Evolutionary conservation across 2,888 invertebrate species (phyloP), one percentile per base, ranked within the genome.

Genomic region (Alcis repandata): DNA sequence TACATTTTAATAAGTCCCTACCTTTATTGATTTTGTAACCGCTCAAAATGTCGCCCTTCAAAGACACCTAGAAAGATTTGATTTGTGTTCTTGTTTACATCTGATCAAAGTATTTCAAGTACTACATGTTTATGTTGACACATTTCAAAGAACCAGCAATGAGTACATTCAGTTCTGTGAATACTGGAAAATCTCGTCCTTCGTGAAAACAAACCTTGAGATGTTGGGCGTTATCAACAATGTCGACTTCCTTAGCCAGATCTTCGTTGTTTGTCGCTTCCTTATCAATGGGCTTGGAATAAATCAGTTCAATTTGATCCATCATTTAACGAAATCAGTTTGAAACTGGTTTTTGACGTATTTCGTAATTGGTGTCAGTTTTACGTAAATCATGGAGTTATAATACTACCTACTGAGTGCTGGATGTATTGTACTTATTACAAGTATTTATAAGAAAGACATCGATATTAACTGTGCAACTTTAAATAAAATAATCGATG

Each of bases 1-100:
- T n/a, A n/a, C n/a, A n/a, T n/a, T n/a, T n/a, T n/a, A n/a, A n/a
- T n/a, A n/a, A n/a, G n/a, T n/a, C n/a, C n/a, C n/a, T n/a, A n/a
- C n/a, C n/a, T n/a, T n/a, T n/a, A 19, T 10, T 10, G 9, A 2
- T 43, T 43, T 17, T 43, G 2, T 0, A 43, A 43, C 2, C 17
- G 20, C 11, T 43, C 19, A 11, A 11, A n/a, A 43, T 2, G 4
- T 43, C 10, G 19, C 11, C 38, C 43, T 43, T 49, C 51, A 32
- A 48, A 1, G 7, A 19, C 6, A 9, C 7, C 53, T 40, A 53
- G 40, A 53, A 40, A 53, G 27, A 53, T 40, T 40, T 51, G 20
- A 38, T 51, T 36, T 36, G 36, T 51, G 19, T 2, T 38, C 3
- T 36, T 53, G 53, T 53, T 53, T 53, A 53, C 53, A 53, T 40